Conservation (phyloP, 1,140 invertebrate genomes). For the Druon quercuslanigerum region DNA sequence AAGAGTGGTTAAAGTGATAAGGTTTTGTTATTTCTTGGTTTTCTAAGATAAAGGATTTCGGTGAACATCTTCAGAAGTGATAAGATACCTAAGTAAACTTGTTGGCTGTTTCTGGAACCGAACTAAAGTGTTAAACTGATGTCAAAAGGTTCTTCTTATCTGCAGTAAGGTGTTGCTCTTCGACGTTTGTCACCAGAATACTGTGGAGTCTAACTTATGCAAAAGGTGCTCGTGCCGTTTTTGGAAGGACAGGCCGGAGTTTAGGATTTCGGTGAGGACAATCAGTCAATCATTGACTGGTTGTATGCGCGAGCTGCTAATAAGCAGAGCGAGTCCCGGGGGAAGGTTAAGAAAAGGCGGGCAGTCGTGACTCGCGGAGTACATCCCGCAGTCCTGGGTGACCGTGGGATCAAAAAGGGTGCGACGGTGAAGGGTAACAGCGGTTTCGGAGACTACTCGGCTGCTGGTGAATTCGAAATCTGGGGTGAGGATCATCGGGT, state of each 20-base stretch:
- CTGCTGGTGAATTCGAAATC: constrained; percentile 73
- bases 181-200: no score
- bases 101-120: no score
- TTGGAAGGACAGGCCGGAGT: no score
- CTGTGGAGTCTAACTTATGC: no score
- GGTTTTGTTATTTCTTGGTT: neutral
- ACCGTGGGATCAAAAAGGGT: constrained; percentile 44
- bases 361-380: constrained; percentile 26
- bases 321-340: neutral
- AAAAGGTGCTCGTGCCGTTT: no score
- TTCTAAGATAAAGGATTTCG: neutral
- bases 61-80: no score
- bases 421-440: constrained; percentile 74
- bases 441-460: constrained; percentile 73
- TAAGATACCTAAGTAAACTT: no score
- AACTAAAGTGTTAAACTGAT: no score
- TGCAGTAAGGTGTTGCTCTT: no score
- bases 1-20: neutral
- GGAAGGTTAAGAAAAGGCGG: constrained; percentile 6
- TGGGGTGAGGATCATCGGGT: constrained; percentile 71
- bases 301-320: constrained; percentile 23
- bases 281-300: constrained; percentile 18
- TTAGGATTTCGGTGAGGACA: neutral
- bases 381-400: constrained; percentile 20
- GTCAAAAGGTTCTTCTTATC: no score